Percentiles rank a stretch among this genome's conserved stretches.
phyloP scores from a whole-genome alignment of 1,140 invertebrate species.

The Mylabris phalerata region DNA sequence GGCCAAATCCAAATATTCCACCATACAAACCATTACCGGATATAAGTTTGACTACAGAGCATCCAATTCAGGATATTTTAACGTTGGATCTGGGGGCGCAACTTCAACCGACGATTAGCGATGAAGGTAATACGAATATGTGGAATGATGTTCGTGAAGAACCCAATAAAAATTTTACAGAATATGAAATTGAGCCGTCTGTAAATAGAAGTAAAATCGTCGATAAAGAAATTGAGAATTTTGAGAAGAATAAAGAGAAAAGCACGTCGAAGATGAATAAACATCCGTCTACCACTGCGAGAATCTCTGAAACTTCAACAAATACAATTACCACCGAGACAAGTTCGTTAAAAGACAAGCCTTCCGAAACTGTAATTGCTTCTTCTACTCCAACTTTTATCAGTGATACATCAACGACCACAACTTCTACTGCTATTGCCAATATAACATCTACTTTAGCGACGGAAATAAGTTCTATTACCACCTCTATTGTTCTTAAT shows the following conservation, averaged over 20 bases:
- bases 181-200: conserved; percentile 4
- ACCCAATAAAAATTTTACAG: conserved; percentile 11
- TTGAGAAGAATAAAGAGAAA: conserved; percentile 40
- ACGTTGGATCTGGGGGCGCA: conserved; percentile 37
- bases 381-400: conserved; percentile 1
- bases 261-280: conserved; percentile 31
- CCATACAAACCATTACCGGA: conserved; percentile 50
- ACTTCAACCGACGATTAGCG: conserved; percentile 20
- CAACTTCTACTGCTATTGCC: conserved; percentile 2
- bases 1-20: conserved; percentile 44
- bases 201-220: neutral
- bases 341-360: conserved; percentile 4
- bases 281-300: conserved; percentile 13
- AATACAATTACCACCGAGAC: neutral
- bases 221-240: conserved; percentile 29
- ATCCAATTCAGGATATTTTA: conserved; percentile 36
- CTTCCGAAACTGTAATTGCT: conserved; percentile 3
- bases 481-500: neutral
- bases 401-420: neutral
- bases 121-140: conserved; percentile 10
- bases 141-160: conserved; percentile 13
- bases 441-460: neutral
- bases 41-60: conserved; percentile 34
- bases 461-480: neutral
- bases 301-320: neutral